Percentiles rank a stretch among this genome's conserved stretches.
Evolutionary conservation across 53 echinoderm and acorn worm genomes (phyloP).

Genomic region (Paracentrotus lividus): DNA sequence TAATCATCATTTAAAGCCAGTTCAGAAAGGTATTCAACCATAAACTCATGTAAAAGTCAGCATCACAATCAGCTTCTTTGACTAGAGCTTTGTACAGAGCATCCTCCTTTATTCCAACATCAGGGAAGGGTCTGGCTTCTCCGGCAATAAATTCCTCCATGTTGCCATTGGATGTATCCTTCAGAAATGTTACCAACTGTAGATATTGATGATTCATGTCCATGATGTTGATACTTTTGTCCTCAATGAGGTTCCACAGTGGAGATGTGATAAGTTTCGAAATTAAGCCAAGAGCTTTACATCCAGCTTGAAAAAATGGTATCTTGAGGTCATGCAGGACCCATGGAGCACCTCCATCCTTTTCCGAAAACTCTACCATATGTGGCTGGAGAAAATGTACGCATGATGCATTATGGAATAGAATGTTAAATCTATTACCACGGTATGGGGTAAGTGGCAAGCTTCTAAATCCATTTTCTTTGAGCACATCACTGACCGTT

Average conservation of each 20-base stretch:
- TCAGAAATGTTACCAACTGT: constrained; percentile 52
- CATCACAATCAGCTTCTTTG: too few relatives aligned
- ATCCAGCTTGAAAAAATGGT: constrained; percentile 73
- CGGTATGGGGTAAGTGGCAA: constrained; percentile 74
- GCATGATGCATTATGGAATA: constrained; percentile 75
- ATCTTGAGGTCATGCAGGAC: constrained; percentile 65
- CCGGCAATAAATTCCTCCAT: constrained; percentile 68
- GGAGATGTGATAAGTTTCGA: constrained; percentile 74
- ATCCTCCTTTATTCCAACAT: constrained; percentile 63
- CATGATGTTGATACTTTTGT: constrained; percentile 51
- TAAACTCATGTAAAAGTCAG: too few relatives aligned
- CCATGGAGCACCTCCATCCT: constrained; percentile 70
- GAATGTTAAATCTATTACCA: constrained; percentile 75
- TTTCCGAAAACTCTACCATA: constrained; percentile 71
- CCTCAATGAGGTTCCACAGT: constrained; percentile 76
- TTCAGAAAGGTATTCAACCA: too few relatives aligned
- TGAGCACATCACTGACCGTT: constrained; percentile 43
- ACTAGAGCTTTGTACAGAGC: constrained; percentile 50
- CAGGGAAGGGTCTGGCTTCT: constrained; percentile 58
- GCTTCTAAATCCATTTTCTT: constrained; percentile 61
- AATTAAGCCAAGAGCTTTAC: constrained; percentile 77
- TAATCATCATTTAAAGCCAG: too few relatives aligned
- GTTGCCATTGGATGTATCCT: constrained; percentile 46
- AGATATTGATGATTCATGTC: constrained; percentile 63
- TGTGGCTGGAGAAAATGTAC: constrained; percentile 64